Percentiles rank a stretch among this genome's conserved stretches.
phyloP scores from a whole-genome alignment of 2,888 invertebrate species.

The Epinotia demarniana region DNA sequence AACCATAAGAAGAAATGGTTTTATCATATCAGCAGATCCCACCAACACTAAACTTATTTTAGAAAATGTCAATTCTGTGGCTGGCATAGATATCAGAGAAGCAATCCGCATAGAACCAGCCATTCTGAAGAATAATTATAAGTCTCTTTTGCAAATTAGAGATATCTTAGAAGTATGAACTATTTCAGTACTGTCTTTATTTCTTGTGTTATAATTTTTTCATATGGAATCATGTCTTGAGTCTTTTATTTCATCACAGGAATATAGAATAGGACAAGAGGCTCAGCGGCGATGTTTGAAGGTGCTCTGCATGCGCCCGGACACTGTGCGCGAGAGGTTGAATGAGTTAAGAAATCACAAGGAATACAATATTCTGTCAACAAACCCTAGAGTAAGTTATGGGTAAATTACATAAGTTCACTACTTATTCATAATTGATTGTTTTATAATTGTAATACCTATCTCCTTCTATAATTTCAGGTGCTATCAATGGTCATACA shows the following conservation, averaged over 20 bases:
- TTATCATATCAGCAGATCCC: constrained; percentile 85
- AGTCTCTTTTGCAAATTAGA: constrained; percentile 82
- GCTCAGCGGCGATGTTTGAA: constrained; percentile 81
- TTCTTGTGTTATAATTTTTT: not conserved
- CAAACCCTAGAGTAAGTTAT: constrained; percentile 84
- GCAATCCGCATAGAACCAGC: constrained; percentile 85
- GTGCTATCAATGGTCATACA: constrained; percentile 72
- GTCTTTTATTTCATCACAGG: constrained; percentile 60
- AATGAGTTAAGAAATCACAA: constrained; percentile 82
- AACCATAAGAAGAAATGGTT: constrained; percentile 84
- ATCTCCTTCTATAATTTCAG: constrained; percentile 52
- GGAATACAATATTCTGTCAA: constrained; percentile 85
- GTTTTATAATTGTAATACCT: constrained; percentile 14
- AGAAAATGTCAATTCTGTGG: constrained; percentile 79
- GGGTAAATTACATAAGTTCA: constrained; percentile 16
- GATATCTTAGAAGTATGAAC: constrained; percentile 78
- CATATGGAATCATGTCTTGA: not conserved
- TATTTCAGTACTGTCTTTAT: not conserved
- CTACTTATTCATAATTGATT: not conserved
- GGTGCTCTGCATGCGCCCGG: constrained; percentile 84
- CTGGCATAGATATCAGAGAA: constrained; percentile 82
- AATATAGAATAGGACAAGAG: constrained; percentile 83
- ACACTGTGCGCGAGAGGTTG: constrained; percentile 84
- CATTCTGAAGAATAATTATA: constrained; percentile 85
- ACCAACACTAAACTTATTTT: constrained; percentile 84